Conservation (phyloP, 1,140 invertebrate genomes). For the Copidosoma floridanum region DNA sequence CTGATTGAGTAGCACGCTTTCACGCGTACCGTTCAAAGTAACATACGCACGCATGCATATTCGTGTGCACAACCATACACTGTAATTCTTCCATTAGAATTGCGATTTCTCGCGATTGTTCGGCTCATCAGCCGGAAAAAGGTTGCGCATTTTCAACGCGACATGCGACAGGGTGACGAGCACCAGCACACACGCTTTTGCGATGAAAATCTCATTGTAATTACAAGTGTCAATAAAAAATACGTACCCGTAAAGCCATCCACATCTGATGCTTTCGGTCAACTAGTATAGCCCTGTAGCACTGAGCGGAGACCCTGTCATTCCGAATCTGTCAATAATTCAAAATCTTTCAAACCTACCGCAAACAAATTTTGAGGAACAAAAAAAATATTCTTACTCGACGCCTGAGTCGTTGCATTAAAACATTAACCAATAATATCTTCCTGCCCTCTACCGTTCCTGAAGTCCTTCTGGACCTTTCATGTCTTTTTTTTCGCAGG, state of each 20-base stretch:
- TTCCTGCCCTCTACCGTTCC: not conserved
- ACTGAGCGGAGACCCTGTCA: too few relatives aligned
- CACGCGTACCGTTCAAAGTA: not conserved
- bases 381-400: slow-evolving; percentile 28
- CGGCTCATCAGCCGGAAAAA: slow-evolving; percentile 3
- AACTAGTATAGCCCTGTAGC: too few relatives aligned
- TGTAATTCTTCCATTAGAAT: not conserved
- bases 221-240: slow-evolving; percentile 16
- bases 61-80: too few relatives aligned
- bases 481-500: slow-evolving; percentile 34
- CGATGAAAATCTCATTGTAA: slow-evolving; percentile 14
- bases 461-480: not conserved
- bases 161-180: not conserved
- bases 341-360: too few relatives aligned
- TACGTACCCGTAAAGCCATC: too few relatives aligned
- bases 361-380: slow-evolving; percentile 22
- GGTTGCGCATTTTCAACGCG: not conserved
- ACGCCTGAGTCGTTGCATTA: slow-evolving; percentile 3
- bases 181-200: not conserved
- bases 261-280: too few relatives aligned
- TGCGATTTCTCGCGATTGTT: not conserved
- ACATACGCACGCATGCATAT: too few relatives aligned
- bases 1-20: not conserved
- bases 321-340: too few relatives aligned
- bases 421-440: too few relatives aligned